These are phyloP conservation scores for Stenichneumon culpator DNA, from an alignment of 2,888 invertebrate genomes.

Conservation along the genomic window DNA sequence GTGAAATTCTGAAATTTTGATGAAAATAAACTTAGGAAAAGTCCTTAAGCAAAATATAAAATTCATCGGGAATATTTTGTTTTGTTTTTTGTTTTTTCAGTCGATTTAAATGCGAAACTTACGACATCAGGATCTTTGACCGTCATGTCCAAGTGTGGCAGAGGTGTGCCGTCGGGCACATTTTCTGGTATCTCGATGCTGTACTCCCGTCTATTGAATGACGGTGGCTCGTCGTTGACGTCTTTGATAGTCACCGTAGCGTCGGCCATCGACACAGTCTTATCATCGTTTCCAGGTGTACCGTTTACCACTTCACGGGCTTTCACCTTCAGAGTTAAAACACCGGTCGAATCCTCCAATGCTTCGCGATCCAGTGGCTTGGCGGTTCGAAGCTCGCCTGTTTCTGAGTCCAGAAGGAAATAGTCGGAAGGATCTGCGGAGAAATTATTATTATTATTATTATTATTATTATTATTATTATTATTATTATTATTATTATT, in stretches of 20 bases:
- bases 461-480: conserved; percentile 1
- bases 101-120: conserved; percentile 80
- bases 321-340: conserved; percentile 92
- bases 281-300: conserved; percentile 88
- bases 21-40: no score
- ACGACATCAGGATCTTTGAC: conserved; percentile 95
- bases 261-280: conserved; percentile 90
- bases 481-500: not conserved
- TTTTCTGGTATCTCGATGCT: conserved; percentile 93
- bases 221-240: conserved; percentile 95
- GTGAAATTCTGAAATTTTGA: no score
- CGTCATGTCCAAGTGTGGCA: conserved; percentile 93
- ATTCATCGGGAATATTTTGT: not conserved
- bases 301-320: conserved; percentile 93
- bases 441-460: conserved; percentile 65
- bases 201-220: conserved; percentile 93
- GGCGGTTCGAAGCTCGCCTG: conserved; percentile 93
- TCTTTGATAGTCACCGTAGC: conserved; percentile 94
- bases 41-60: not conserved
- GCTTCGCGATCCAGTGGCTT: conserved; percentile 95
- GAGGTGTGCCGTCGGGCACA: conserved; percentile 91
- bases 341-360: conserved; percentile 91
- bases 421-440: conserved; percentile 93
- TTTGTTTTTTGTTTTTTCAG: not conserved
- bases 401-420: conserved; percentile 92